Evolutionary conservation across 2,888 invertebrate species (phyloP).

Genomic region (Ophonus ardosiacus): DNA sequence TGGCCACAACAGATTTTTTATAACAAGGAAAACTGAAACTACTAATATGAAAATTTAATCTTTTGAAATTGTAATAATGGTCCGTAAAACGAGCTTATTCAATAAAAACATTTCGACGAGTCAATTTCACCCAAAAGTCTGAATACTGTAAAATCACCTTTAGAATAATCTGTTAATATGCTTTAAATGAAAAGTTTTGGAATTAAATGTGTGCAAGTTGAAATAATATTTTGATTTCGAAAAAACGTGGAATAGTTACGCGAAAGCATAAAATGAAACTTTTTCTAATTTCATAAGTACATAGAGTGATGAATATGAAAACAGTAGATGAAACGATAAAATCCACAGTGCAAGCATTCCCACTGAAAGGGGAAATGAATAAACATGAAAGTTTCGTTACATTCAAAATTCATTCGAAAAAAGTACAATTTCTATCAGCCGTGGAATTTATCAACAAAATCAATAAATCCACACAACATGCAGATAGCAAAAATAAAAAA

Average conservation of each 20-base stretch:
- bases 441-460: slow-evolving; percentile 29
- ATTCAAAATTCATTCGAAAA: slow-evolving; percentile 36
- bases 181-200: neutral
- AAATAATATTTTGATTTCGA: neutral
- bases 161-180: too few species aligned
- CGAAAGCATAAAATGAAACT: neutral
- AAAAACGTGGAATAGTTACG: neutral
- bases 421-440: slow-evolving; percentile 38
- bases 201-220: neutral
- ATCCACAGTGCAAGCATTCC: neutral
- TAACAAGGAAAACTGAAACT: too few species aligned
- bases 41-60: too few species aligned
- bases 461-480: slow-evolving; percentile 38
- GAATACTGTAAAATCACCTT: too few species aligned
- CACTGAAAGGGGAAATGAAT: slow-evolving; percentile 14
- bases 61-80: too few species aligned
- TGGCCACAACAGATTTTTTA: too few species aligned
- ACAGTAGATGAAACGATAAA: neutral
- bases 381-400: slow-evolving; percentile 36
- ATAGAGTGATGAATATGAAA: neutral
- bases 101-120: too few species aligned
- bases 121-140: too few species aligned
- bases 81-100: too few species aligned
- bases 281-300: neutral
- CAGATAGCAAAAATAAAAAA: slow-evolving; percentile 1